Evolutionary conservation across 2,888 invertebrate species (phyloP).

Genomic region (Eilema caniola): DNA sequence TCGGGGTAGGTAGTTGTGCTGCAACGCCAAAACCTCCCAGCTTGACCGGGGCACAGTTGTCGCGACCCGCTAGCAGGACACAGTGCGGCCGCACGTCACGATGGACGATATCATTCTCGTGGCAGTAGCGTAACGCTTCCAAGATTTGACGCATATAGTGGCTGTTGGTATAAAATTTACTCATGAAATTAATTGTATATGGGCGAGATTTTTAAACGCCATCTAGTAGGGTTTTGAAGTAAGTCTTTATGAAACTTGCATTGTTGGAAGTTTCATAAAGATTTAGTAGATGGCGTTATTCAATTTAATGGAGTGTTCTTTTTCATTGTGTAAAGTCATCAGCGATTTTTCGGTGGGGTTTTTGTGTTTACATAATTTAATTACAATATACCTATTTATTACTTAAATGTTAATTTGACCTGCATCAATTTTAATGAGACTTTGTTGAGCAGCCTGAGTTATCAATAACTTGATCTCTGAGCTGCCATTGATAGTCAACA

Average conservation of each 20-base stretch:
- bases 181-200: background rate
- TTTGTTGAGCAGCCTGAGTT: no score
- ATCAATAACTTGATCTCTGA: background rate
- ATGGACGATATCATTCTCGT: constrained; percentile 99
- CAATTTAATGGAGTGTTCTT: no score
- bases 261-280: background rate
- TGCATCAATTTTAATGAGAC: no score
- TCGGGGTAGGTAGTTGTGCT: constrained; percentile 94
- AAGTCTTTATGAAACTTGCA: no score
- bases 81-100: constrained; percentile 99
- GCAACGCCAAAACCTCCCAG: constrained; percentile 99
- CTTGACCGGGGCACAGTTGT: constrained; percentile 99
- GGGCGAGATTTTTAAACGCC: background rate
- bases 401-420: no score
- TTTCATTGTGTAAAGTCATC: no score
- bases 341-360: no score
- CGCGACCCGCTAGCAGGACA: constrained; percentile 97
- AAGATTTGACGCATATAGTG: constrained; percentile 99
- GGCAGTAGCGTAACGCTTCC: constrained; percentile 98
- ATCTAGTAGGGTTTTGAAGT: no score
- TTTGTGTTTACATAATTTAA: no score
- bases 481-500: no score
- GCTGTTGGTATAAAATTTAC: constrained; percentile 82
- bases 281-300: background rate
- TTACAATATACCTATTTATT: no score